phyloP scores from a whole-genome alignment of 1,140 invertebrate species.

The Himalopsyche phryganea region DNA sequence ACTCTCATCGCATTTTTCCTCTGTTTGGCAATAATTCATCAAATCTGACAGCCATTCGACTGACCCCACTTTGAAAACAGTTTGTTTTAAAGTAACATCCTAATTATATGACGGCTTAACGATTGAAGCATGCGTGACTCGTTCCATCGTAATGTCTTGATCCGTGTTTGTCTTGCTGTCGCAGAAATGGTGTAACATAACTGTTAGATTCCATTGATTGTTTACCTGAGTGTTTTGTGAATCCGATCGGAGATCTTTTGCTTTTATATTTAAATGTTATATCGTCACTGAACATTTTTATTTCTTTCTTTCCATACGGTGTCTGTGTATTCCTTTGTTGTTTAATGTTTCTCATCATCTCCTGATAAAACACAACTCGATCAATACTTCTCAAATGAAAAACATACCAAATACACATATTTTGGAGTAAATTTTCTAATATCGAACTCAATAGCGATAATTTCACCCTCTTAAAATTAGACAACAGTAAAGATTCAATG shows the following conservation, averaged over 20 bases:
- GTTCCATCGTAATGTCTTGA: constrained; percentile 16
- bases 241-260: constrained; percentile 3
- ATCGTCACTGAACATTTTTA: constrained; percentile 7
- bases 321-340: constrained; percentile 1
- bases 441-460: too few relatives aligned
- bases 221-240: constrained; percentile 13
- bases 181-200: constrained; percentile 3
- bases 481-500: not conserved
- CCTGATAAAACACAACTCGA: too few relatives aligned
- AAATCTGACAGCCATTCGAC: not conserved
- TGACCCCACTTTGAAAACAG: not conserved
- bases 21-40: not conserved
- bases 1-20: constrained; percentile 15
- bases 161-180: constrained; percentile 21
- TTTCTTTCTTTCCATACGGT: not conserved
- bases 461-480: too few relatives aligned
- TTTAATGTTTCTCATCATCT: constrained; percentile 9
- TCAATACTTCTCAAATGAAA: too few relatives aligned
- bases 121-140: constrained; percentile 19
- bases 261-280: constrained; percentile 7
- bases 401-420: too few relatives aligned
- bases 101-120: not conserved
- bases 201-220: not conserved
- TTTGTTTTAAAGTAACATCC: not conserved
- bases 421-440: too few relatives aligned